Evolutionary conservation across 2,797 vertebrate species (phyloP).

Genomic region (Acomys russatus): DNA sequence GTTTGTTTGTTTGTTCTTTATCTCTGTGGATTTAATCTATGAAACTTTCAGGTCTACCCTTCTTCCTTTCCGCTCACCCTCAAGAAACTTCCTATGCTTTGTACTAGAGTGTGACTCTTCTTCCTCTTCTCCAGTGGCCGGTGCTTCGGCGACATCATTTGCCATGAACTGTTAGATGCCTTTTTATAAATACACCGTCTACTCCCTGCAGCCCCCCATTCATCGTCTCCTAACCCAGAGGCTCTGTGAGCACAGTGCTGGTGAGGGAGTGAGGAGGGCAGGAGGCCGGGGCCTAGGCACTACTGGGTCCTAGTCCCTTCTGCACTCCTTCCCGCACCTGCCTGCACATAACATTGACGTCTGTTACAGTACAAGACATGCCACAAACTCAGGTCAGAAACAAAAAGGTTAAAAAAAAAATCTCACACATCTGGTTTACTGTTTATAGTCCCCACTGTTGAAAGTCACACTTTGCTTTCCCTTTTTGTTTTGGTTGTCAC

Average conservation of each 20-base stretch:
- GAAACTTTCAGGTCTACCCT: conserved; percentile 97
- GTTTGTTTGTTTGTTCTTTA: conserved; percentile 92
- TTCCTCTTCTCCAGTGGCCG: conserved; percentile 87
- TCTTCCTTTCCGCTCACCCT: conserved; percentile 90
- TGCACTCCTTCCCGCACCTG: conserved; percentile 67
- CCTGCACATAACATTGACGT: conserved; percentile 80
- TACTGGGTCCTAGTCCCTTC: not conserved
- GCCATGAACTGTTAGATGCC: conserved; percentile 94
- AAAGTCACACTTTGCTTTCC: conserved; percentile 74
- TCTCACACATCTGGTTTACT: conserved; percentile 86
- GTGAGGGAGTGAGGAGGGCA: conserved; percentile 71
- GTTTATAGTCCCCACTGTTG: conserved; percentile 83
- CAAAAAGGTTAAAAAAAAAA: conserved; percentile 86
- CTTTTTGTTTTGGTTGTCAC: conserved; percentile 83
- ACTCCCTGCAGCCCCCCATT: not conserved
- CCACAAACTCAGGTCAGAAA: conserved; percentile 91
- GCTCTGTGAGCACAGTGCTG: conserved; percentile 86
- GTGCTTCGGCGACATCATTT: conserved; percentile 90
- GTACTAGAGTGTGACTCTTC: conserved; percentile 90
- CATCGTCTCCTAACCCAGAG: conserved; percentile 84
- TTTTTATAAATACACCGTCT: conserved; percentile 91
- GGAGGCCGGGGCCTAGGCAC: conserved; percentile 51
- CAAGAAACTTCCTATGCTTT: conserved; percentile 92
- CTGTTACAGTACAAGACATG: conserved; percentile 88
- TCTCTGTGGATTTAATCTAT: conserved; percentile 98